Percentiles rank a stretch among this genome's conserved stretches.
Evolutionary conservation across 2,888 invertebrate species (phyloP).

Genomic region (Prosapia bicincta): DNA sequence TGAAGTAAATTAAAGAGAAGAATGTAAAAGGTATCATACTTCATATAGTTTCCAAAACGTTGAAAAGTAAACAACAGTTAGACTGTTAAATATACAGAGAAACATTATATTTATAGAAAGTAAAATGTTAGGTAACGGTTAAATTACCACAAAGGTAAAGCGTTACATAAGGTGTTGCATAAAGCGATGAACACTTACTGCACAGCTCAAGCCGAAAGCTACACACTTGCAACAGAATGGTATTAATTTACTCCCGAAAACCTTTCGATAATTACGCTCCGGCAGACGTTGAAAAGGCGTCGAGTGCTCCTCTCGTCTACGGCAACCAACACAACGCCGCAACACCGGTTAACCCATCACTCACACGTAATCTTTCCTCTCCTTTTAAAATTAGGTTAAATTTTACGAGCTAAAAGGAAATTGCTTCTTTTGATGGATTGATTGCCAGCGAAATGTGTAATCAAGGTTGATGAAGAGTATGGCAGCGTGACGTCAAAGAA

Average conservation of each 20-base stretch:
- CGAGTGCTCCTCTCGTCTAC: not conserved
- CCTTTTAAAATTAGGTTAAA: not conserved
- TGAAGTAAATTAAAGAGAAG: too few relatives aligned
- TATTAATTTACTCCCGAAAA: not conserved
- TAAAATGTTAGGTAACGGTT: too few relatives aligned
- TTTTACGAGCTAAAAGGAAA: not conserved
- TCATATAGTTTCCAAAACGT: too few relatives aligned
- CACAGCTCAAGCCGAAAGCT: too few relatives aligned
- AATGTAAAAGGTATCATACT: too few relatives aligned
- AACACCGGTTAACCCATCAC: not conserved
- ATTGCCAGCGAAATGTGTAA: conserved; percentile 13
- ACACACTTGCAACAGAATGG: not conserved
- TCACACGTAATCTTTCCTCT: not conserved
- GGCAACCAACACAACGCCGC: not conserved
- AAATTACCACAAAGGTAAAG: too few relatives aligned
- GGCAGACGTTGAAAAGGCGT: not conserved
- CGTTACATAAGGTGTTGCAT: not conserved
- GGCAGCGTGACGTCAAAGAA: conserved; percentile 25
- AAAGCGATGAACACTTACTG: not conserved
- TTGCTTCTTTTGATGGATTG: conserved; percentile 1
- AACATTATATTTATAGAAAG: too few relatives aligned
- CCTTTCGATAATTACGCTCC: not conserved
- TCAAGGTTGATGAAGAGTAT: conserved; percentile 15
- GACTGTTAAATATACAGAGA: too few relatives aligned
- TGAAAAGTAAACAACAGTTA: too few relatives aligned